Evolutionary conservation across 92 coral and sea anemone genomes (phyloP), one percentile per base, ranked within the genome.

Genomic region (Porites cylindrica): DNA sequence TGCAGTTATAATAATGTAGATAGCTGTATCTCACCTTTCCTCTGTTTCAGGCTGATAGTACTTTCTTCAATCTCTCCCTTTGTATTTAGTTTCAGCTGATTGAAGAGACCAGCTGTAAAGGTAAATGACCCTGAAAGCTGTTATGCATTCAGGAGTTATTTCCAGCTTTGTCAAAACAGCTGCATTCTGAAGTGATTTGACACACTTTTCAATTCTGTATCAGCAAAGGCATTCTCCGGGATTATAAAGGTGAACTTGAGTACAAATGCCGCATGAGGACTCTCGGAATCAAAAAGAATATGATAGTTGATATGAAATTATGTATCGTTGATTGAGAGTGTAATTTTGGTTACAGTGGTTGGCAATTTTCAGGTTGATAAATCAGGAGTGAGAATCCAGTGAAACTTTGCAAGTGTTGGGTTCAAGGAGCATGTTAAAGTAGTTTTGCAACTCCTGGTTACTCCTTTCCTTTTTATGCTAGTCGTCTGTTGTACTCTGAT

Each of bases 401-500:
- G 47, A 38, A 69, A 69, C 74, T 69, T 69, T 8, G 47, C 52
- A 69, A 69, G 47, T 69, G 43, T 38, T n/a, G 74, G 74, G 17
- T 69, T 69, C 74, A 69, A 69, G 24, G 74, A 19, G 24, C 51
- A 17, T 21, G 74, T 69, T 50, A 8, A 69, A 69, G 50, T 18
- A 12, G 32, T 69, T 68, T 69, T 69, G 74, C 74, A 69, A 69
- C 74, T 69, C 74, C 74, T 69, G 74, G 74, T 66, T 66, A 18
- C 74, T 69, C 17, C 74, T 69, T 69, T 69, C 38, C 29, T 69
- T 21, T 16, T 16, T 69, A 17, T 69, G 23, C 14, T 14, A 69
- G 18, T 69, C 29, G 47, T 24, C 74, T 38, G 74, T 24, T 69
- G 51, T 69, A 24, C 32, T 69, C 51, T 24, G 74, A 43, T 69